phyloP scores from a whole-genome alignment of 2,113 vertebrate species.

The Myrmecobius fasciatus region DNA sequence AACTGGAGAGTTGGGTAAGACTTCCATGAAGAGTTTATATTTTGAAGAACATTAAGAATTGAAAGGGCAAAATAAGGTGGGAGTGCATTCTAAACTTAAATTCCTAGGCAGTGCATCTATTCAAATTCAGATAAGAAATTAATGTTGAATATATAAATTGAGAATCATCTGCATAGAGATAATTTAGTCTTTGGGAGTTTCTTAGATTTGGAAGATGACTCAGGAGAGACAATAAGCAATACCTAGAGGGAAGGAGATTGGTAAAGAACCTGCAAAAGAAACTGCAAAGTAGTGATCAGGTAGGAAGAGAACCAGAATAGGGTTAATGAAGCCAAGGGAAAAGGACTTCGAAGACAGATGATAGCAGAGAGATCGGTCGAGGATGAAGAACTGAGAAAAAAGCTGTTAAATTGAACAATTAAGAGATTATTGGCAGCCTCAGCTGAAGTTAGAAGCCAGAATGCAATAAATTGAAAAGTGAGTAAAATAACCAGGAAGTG shows the following conservation, averaged over 20 bases:
- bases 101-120: background rate
- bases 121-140: background rate
- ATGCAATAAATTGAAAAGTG: background rate
- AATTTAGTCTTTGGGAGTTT: background rate
- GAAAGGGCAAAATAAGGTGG: background rate
- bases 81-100: background rate
- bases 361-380: background rate
- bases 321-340: background rate
- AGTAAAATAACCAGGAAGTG: background rate
- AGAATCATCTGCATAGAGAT: background rate
- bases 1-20: background rate
- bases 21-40: background rate
- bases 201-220: background rate
- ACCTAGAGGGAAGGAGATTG: background rate
- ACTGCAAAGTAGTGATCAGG: background rate
- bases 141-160: background rate
- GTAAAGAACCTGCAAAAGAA: background rate
- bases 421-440: background rate
- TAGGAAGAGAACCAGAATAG: background rate
- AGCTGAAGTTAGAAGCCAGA: background rate
- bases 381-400: background rate
- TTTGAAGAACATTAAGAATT: background rate
- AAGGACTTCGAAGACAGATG: background rate
- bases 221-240: background rate
- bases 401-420: background rate